A percentile compares a stretch with the other conserved stretches of the same genome.
Evolutionary conservation across 1,140 invertebrate genomes (phyloP).

Genomic region (Caenorhabditis tropicalis): DNA sequence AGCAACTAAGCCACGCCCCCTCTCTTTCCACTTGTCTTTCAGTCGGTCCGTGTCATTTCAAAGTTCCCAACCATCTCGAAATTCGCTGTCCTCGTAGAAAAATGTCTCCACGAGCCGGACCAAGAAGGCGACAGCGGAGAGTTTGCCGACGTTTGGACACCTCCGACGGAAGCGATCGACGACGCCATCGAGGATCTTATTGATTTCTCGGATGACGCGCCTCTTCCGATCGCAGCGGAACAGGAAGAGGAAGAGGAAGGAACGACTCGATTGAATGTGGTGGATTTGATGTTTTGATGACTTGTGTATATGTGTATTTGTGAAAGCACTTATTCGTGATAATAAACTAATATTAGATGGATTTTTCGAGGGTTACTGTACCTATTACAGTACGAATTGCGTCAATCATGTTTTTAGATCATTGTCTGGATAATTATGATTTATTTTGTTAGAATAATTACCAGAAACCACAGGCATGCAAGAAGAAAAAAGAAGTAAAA

Average conservation of each 20-base stretch:
- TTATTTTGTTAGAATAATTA: no score
- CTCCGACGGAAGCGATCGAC: background rate
- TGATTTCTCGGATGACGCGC: background rate
- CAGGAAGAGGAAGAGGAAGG: background rate
- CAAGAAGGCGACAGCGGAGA: background rate
- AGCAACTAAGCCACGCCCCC: no score
- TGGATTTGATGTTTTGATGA: slow-evolving; percentile 1
- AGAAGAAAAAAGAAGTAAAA: no score
- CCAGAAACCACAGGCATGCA: no score
- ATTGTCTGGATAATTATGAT: no score
- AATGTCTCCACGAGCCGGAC: background rate
- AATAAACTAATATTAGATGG: no score
- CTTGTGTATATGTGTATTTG: no score
- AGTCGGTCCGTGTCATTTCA: background rate
- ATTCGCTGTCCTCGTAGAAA: background rate
- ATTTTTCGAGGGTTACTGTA: no score
- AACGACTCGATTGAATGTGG: background rate
- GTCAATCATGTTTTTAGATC: no score
- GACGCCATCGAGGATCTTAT: background rate
- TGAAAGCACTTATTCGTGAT: no score
- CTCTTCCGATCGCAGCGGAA: background rate
- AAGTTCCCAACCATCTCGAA: background rate
- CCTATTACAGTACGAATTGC: no score
- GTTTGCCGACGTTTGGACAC: background rate
- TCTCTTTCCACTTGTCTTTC: background rate